Conservation (phyloP, 2,888 invertebrate genomes). For the Drosophila suboccidentalis region DNA sequence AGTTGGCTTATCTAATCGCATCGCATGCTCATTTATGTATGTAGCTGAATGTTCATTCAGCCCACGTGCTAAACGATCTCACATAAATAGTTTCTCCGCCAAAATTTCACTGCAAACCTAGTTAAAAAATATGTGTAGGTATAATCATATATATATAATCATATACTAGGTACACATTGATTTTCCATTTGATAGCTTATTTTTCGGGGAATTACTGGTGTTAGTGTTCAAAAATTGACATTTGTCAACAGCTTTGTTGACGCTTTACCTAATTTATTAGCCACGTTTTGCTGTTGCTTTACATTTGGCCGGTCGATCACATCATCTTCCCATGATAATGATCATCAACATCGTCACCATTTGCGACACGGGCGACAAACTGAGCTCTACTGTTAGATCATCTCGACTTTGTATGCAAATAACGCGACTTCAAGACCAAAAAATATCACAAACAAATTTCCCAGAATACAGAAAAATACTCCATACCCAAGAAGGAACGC, state of each 20-base stretch:
- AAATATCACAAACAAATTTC: conserved; percentile 4
- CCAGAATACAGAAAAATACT: conserved; percentile 16
- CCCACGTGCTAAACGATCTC: conserved; percentile 48
- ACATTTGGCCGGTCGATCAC: conserved; percentile 55
- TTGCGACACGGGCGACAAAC: conserved; percentile 23
- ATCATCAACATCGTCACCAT: conserved; percentile 24
- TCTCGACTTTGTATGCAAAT: conserved; percentile 55
- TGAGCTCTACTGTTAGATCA: conserved; percentile 46
- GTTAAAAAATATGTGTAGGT: conserved; percentile 5
- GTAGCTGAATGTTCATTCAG: neutral
- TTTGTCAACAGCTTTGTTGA: conserved; percentile 72
- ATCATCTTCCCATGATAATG: conserved; percentile 45
- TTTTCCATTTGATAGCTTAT: conserved; percentile 20
- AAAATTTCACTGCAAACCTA: conserved; percentile 44
- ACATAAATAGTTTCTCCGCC: conserved; percentile 38
- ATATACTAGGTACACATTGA: conserved; percentile 24
- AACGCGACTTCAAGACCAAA: conserved; percentile 27
- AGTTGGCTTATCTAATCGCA: conserved; percentile 10
- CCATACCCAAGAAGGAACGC: conserved; percentile 24
- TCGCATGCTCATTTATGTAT: neutral
- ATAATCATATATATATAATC: conserved; percentile 1
- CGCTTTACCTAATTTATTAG: conserved; percentile 65
- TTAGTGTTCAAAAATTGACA: conserved; percentile 54
- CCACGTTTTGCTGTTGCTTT: conserved; percentile 58
- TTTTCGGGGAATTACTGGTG: conserved; percentile 28